Evolutionary conservation across 2,888 invertebrate genomes (phyloP).

Genomic region (Scaptomyza flava): DNA sequence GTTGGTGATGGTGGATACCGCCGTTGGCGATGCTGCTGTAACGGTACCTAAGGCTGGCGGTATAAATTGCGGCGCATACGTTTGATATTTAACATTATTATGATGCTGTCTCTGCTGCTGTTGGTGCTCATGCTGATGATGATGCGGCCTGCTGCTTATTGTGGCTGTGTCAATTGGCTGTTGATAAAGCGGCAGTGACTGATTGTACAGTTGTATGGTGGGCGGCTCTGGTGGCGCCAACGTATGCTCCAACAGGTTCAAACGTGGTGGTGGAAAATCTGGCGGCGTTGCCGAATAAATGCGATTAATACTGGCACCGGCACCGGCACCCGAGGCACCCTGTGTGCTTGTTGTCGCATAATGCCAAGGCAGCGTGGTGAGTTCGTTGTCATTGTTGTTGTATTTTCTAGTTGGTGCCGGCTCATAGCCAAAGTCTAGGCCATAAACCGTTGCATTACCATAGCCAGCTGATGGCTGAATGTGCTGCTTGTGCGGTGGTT

Average conservation of each 20-base stretch:
- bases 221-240: constrained; percentile 72
- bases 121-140: constrained; percentile 32
- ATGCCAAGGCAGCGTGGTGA: constrained; percentile 74
- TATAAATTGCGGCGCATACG: constrained; percentile 66
- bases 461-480: constrained; percentile 58
- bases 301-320: constrained; percentile 43
- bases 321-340: constrained; percentile 7
- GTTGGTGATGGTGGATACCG: constrained; percentile 44
- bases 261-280: constrained; percentile 79
- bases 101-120: constrained; percentile 39
- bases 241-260: constrained; percentile 64
- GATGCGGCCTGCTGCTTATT: constrained; percentile 23
- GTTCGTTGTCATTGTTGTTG: constrained; percentile 42
- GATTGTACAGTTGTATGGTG: constrained; percentile 68
- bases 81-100: constrained; percentile 66
- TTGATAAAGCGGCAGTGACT: constrained; percentile 49
- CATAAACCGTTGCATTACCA: constrained; percentile 64
- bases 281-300: constrained; percentile 74
- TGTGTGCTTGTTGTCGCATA: constrained; percentile 36
- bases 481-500: constrained; percentile 48
- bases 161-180: constrained; percentile 61
- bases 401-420: constrained; percentile 59
- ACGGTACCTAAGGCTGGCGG: constrained; percentile 53
- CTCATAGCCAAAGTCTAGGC: constrained; percentile 36
- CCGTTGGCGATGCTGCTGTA: constrained; percentile 35